Percentiles rank a stretch among this genome's conserved stretches.
These are phyloP conservation scores for Ormyrus thymus DNA, from an alignment of 2,888 invertebrate species.

Conservation along the genomic window DNA sequence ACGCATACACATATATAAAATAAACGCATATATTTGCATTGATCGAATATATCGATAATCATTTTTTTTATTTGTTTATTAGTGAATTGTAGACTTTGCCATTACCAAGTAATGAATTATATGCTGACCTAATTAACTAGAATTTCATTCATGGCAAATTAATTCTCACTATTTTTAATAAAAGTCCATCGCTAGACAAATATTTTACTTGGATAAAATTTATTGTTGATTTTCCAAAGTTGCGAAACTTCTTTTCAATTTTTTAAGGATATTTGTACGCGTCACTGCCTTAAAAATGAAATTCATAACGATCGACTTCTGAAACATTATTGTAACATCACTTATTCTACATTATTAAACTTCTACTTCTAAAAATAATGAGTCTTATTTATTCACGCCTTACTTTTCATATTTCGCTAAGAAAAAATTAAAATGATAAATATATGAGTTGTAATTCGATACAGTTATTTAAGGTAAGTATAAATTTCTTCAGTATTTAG, in stretches of 20 bases:
- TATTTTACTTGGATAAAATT: not conserved
- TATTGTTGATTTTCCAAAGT: not conserved
- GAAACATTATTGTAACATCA: slow-evolving; percentile 61
- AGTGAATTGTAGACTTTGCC: slow-evolving; percentile 31
- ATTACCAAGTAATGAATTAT: slow-evolving; percentile 15
- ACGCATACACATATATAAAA: slow-evolving; percentile 19
- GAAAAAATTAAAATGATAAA: no score
- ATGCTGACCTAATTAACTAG: slow-evolving; percentile 12
- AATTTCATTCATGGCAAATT: slow-evolving; percentile 37
- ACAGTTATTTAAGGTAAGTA: no score
- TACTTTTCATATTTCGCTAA: not conserved
- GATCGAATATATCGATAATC: slow-evolving; percentile 27
- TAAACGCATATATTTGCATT: slow-evolving; percentile 37
- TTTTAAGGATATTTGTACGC: slow-evolving; percentile 53
- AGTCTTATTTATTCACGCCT: slow-evolving; percentile 13
- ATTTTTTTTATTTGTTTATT: slow-evolving; percentile 29
- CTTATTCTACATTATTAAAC: slow-evolving; percentile 62
- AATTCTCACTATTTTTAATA: slow-evolving; percentile 15
- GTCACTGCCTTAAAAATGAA: slow-evolving; percentile 60
- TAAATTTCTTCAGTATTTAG: no score
- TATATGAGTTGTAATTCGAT: no score
- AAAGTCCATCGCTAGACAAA: slow-evolving; percentile 13
- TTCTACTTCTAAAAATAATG: slow-evolving; percentile 62
- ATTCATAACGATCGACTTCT: slow-evolving; percentile 56
- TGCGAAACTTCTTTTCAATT: slow-evolving; percentile 29